Percentiles rank a stretch among this genome's conserved stretches.
Conservation (phyloP, 2,888 invertebrate species). For the Thyatira batis region DNA sequence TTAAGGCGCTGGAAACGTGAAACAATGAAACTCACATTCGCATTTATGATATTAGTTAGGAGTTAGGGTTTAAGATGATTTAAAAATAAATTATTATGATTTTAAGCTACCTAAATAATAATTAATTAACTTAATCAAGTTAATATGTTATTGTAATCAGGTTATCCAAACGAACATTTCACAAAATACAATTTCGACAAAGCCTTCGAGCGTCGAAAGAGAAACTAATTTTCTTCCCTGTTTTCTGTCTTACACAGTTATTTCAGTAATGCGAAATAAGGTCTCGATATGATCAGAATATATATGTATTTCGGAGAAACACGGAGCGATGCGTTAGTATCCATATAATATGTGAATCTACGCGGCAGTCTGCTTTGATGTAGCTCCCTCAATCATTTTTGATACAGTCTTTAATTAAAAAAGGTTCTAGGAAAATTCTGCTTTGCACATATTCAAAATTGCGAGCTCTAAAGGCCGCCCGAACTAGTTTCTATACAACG, state of each 20-base stretch:
- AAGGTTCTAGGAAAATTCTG: not conserved
- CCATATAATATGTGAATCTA: no score
- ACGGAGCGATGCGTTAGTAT: no score
- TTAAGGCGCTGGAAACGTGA: no score
- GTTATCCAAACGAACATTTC: no score
- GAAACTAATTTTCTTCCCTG: not conserved
- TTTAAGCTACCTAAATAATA: no score
- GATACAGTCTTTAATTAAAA: not conserved
- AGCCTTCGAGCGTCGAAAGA: not conserved
- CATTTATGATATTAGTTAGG: no score
- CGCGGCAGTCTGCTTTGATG: not conserved
- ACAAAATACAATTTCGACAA: not conserved
- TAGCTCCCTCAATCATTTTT: not conserved
- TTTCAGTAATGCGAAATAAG: not conserved
- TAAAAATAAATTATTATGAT: no score
- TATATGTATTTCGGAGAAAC: not conserved
- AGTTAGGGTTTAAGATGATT: no score
- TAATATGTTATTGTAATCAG: no score
- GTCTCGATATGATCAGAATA: not conserved
- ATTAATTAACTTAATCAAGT: no score
- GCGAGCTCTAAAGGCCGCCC: not conserved
- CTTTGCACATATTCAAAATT: not conserved
- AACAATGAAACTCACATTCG: no score
- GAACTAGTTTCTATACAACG: conserved; percentile 2
- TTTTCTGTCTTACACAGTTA: not conserved